Conservation (phyloP, 2,113 vertebrate species). For the Corythoichthys haematopterus region DNA sequence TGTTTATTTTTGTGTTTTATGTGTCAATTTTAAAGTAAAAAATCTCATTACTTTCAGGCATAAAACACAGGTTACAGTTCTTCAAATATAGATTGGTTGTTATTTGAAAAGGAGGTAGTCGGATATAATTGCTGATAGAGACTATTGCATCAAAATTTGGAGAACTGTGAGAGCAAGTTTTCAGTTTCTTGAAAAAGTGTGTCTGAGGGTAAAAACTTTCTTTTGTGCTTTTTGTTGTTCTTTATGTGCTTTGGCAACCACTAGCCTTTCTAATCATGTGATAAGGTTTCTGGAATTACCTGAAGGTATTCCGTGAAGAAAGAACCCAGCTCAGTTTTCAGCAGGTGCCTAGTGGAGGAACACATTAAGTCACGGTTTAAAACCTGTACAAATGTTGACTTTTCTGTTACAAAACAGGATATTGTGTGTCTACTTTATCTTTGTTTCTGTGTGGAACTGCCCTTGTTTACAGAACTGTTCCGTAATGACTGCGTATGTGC, state of each 20-base stretch:
- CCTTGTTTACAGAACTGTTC: slow-evolving; percentile 21
- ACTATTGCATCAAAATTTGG: no score
- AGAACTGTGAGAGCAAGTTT: no score
- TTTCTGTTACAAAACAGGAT: slow-evolving; percentile 10
- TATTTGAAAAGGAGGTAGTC: no score
- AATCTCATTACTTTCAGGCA: no score
- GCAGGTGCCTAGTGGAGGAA: slow-evolving; percentile 76
- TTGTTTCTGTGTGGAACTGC: neutral
- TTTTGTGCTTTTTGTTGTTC: no score
- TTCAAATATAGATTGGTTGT: no score
- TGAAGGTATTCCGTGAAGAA: slow-evolving; percentile 96
- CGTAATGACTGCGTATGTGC: slow-evolving; percentile 21
- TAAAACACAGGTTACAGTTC: no score
- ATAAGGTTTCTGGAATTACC: slow-evolving; percentile 30
- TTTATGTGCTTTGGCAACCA: neutral
- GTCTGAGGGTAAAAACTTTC: no score
- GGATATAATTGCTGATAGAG: no score
- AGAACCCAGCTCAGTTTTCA: slow-evolving; percentile 95
- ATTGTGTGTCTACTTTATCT: slow-evolving; percentile 2
- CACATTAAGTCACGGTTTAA: neutral
- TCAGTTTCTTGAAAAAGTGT: no score
- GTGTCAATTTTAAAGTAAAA: no score
- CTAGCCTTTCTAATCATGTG: neutral
- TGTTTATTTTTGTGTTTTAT: no score
- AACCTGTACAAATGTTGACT: neutral